Base-by-base conservation (phyloP, 2,113 vertebrate genomes). In the Leucoraja erinaceus region DNA sequence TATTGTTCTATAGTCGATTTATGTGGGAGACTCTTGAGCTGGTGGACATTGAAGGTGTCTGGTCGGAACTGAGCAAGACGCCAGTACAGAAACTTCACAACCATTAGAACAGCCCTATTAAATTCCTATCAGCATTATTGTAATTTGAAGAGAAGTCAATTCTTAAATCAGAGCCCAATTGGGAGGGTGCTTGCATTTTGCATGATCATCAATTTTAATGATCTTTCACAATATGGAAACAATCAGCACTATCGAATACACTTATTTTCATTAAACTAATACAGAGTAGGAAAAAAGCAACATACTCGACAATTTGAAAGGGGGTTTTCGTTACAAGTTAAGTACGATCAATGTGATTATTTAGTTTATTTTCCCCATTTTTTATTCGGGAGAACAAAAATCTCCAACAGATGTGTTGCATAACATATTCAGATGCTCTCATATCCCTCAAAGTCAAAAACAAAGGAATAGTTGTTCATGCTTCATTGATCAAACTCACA, bases 401-500 rank as follows among this genome's bases (percentile, higher is more conserved):
- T 33, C 7, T 66, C 66, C 8, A 20, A 16, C 18, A 47, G 18
- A 18, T 33, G 47, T 20, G 7, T 72, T 70, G 70, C 88, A 38
- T 33, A 70, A 38, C 31, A 70, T 33, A 72, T 47, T 70, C 10
- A 38, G 11, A 28, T 91, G 88, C 20, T 33, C 20, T 70, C 88
- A 12, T 91, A 66, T 66, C 31, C 66, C 72, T 72, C 66, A 91
- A 70, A 47, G 63, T 91, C 88, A 91, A 91, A 91, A 20, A 47
- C 22, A 66, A 91, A 47, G 61, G 56, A 86, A 72, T 33, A 20
- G 59, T 54, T 78, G 72, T 95, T 94, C 94, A 96, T 93, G 95
- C 94, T 96, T 95, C 95, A 95, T 93, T 94, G 94, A 94, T 94
- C 95, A 94, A 94, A 95, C 94, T 95, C 95, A 95, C 95, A 96